phyloP scores from a whole-genome alignment of 2,888 invertebrate species.

The Oscheius sp. region DNA sequence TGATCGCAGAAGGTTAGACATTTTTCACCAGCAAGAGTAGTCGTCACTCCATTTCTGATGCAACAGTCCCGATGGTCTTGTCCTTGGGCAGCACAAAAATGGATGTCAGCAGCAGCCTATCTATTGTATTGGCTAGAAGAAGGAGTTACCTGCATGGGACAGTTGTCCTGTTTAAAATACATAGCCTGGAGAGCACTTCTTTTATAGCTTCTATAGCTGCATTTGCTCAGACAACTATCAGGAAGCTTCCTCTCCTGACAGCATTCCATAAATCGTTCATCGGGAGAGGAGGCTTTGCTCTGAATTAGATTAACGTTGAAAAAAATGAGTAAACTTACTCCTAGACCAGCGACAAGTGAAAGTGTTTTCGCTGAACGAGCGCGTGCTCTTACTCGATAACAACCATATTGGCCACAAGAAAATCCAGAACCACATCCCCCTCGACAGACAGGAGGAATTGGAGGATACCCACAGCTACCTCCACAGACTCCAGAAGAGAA shows the following conservation, averaged over 20 bases:
- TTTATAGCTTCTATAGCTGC: conserved; percentile 63
- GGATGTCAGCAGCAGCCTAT: conserved; percentile 65
- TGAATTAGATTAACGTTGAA: neutral
- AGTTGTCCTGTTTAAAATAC: conserved; percentile 67
- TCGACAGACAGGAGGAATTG: conserved; percentile 54
- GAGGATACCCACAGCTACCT: conserved; percentile 63
- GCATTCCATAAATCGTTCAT: conserved; percentile 67
- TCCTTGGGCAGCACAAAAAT: conserved; percentile 65
- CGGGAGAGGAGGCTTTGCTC: conserved; percentile 44
- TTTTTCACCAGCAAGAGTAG: conserved; percentile 58
- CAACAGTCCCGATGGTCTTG: conserved; percentile 57
- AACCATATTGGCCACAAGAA: conserved; percentile 65
- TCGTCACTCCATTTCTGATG: conserved; percentile 53
- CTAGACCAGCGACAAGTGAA: neutral
- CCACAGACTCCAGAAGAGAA: conserved; percentile 68
- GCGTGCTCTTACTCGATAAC: conserved; percentile 57
- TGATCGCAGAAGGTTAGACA: conserved; percentile 62
- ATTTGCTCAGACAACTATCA: conserved; percentile 64
- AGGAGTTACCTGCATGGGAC: conserved; percentile 58
- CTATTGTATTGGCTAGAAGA: neutral
- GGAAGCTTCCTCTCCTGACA: conserved; percentile 66
- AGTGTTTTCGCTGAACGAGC: conserved; percentile 34
- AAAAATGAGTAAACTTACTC: neutral
- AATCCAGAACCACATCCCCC: conserved; percentile 52
- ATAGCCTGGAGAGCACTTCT: conserved; percentile 63